A percentile compares a stretch with the other conserved stretches of the same genome.
phyloP scores from a whole-genome alignment of 2,888 invertebrate species.

The Lasioglossum morio region DNA sequence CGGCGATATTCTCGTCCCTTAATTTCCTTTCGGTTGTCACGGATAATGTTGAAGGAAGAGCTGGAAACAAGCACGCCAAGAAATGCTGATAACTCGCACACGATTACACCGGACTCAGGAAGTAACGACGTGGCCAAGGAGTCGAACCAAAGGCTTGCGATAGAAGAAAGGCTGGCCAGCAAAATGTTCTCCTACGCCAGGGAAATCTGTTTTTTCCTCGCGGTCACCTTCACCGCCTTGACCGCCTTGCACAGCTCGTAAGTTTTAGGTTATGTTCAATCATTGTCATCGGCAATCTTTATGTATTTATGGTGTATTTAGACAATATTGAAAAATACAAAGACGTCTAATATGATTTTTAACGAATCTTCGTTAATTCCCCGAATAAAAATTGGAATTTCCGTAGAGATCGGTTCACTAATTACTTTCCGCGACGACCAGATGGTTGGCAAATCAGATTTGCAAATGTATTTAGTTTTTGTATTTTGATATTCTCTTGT shows the following conservation, averaged over 20 bases:
- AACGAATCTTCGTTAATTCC: background rate
- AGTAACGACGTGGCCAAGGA: conserved; percentile 80
- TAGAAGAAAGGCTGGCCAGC: conserved; percentile 77
- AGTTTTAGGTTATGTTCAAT: conserved; percentile 81
- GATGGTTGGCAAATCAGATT: background rate
- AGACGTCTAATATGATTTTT: background rate
- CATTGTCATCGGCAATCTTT: background rate
- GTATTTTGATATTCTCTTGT: background rate
- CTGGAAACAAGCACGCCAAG: conserved; percentile 73
- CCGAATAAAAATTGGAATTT: background rate
- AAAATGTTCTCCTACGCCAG: conserved; percentile 88
- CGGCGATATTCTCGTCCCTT: conserved; percentile 35
- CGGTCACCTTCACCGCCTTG: conserved; percentile 88
- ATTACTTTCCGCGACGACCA: background rate
- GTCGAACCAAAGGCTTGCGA: conserved; percentile 66
- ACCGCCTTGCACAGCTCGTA: conserved; percentile 91
- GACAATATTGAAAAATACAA: background rate
- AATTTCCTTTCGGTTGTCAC: conserved; percentile 55
- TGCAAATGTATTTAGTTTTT: background rate
- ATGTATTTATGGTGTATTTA: background rate
- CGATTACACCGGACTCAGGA: conserved; percentile 69
- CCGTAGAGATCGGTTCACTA: background rate
- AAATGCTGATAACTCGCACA: conserved; percentile 80
- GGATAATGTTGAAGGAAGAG: conserved; percentile 81
- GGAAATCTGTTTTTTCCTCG: conserved; percentile 88